phyloP scores from a whole-genome alignment of 92 coral and sea anemone species.

The Phenganax subtilis region DNA sequence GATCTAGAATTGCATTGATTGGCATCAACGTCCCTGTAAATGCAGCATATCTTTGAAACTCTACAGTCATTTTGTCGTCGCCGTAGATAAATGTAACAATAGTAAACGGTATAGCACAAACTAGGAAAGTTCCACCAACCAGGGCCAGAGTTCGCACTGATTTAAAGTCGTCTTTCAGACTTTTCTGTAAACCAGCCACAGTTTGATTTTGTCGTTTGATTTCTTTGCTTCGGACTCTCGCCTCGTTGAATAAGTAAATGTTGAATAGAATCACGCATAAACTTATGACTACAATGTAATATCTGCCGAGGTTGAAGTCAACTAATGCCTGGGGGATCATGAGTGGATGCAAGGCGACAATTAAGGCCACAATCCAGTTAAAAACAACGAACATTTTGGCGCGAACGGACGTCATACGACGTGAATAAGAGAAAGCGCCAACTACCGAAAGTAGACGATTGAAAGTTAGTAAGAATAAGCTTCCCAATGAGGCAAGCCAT shows the following conservation, averaged over 20 bases:
- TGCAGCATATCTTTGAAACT: slow-evolving; percentile 12
- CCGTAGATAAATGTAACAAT: slow-evolving; percentile 18
- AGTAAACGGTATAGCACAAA: slow-evolving; percentile 2
- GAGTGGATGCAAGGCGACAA: slow-evolving; percentile 3
- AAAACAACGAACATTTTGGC: neutral
- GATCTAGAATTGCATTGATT: slow-evolving; percentile 23
- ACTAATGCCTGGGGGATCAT: neutral
- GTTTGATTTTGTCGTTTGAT: slow-evolving; percentile 5
- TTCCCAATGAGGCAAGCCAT: slow-evolving; percentile 26
- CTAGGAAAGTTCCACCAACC: slow-evolving; percentile 19
- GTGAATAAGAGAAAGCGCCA: slow-evolving; percentile 1
- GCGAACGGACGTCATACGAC: slow-evolving; percentile 17
- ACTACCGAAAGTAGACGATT: slow-evolving; percentile 25
- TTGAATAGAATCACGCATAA: neutral
- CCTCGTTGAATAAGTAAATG: slow-evolving; percentile 1
- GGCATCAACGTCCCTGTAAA: slow-evolving; percentile 16
- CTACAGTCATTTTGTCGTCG: slow-evolving; percentile 5
- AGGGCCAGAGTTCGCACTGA: slow-evolving; percentile 22
- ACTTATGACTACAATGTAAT: neutral
- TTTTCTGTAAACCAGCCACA: slow-evolving; percentile 31
- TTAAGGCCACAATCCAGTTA: slow-evolving; percentile 5
- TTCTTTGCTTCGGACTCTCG: neutral
- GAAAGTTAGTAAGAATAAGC: slow-evolving; percentile 24
- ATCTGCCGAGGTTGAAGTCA: slow-evolving; percentile 12
- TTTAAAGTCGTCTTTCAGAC: slow-evolving; percentile 15